Evolutionary conservation across 53 echinoderm and acorn worm species (phyloP).

Genomic region (Glandiceps talaboti): DNA sequence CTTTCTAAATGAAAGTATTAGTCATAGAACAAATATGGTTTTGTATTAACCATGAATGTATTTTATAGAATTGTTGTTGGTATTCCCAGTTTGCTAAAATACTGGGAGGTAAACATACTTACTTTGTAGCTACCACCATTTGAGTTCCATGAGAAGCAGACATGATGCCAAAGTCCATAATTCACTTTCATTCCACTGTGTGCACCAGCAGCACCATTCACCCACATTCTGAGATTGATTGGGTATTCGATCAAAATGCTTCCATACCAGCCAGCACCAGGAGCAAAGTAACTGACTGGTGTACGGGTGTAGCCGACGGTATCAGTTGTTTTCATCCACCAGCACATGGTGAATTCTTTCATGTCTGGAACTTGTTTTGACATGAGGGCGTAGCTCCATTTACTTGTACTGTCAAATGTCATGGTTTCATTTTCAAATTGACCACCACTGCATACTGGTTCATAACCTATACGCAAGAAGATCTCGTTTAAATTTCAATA

Average conservation of each 20-base stretch:
- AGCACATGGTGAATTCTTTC: neutral
- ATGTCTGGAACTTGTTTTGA: neutral
- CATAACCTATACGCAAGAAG: neutral
- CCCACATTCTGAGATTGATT: neutral
- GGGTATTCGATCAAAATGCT: neutral
- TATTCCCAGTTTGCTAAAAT: too few relatives aligned
- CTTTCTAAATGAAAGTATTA: too few relatives aligned
- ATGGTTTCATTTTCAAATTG: neutral
- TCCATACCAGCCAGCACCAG: neutral
- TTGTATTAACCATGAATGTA: too few relatives aligned
- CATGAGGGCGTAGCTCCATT: neutral
- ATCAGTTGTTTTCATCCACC: neutral
- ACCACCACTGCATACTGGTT: neutral
- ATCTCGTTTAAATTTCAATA: too few relatives aligned
- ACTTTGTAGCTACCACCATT: neutral
- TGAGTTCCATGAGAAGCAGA: neutral
- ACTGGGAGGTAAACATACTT: too few relatives aligned
- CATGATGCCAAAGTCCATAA: neutral
- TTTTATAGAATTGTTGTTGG: too few relatives aligned
- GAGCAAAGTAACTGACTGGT: neutral
- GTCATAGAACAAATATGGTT: too few relatives aligned
- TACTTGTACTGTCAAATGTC: neutral
- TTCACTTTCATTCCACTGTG: neutral
- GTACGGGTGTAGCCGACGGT: neutral
- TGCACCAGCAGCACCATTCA: neutral